phyloP scores from a whole-genome alignment of 2,888 invertebrate genomes.

The Caenorhabditis becei region DNA sequence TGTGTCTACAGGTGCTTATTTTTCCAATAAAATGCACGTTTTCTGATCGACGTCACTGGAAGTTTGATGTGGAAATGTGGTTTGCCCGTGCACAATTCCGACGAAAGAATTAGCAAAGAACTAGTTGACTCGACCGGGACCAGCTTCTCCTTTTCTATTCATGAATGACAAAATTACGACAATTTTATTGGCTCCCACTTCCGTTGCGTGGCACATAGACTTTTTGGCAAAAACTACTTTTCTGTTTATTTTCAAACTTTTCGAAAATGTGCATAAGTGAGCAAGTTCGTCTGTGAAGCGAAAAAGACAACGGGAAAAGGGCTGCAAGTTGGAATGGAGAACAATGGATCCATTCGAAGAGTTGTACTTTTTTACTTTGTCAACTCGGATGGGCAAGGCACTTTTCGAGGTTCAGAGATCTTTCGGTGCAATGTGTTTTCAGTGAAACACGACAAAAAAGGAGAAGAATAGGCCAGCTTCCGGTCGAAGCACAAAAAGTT shows the following conservation, averaged over 20 bases:
- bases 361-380: constrained; percentile 47
- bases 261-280: constrained; percentile 59
- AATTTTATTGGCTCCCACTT: constrained; percentile 51
- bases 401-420: constrained; percentile 35
- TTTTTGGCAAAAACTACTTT: constrained; percentile 3
- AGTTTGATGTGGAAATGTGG: constrained; percentile 29
- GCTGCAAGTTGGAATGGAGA: constrained; percentile 23
- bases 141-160: constrained; percentile 32
- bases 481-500: constrained; percentile 15
- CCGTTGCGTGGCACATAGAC: constrained; percentile 1
- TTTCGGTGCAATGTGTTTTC: not conserved
- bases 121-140: constrained; percentile 13
- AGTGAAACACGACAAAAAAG: not conserved
- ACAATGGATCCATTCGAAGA: constrained; percentile 31
- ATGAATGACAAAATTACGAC: constrained; percentile 40
- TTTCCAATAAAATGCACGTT: constrained; percentile 56
- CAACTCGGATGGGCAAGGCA: not conserved
- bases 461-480: constrained; percentile 11
- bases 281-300: constrained; percentile 48
- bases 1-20: constrained; percentile 53
- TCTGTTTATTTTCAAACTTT: constrained; percentile 52
- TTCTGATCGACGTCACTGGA: constrained; percentile 35
- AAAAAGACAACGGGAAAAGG: constrained; percentile 2
- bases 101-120: constrained; percentile 5
- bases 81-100: constrained; percentile 43